Evolutionary conservation across 2,888 invertebrate species (phyloP).

Genomic region (Diaprepes abbreviatus): DNA sequence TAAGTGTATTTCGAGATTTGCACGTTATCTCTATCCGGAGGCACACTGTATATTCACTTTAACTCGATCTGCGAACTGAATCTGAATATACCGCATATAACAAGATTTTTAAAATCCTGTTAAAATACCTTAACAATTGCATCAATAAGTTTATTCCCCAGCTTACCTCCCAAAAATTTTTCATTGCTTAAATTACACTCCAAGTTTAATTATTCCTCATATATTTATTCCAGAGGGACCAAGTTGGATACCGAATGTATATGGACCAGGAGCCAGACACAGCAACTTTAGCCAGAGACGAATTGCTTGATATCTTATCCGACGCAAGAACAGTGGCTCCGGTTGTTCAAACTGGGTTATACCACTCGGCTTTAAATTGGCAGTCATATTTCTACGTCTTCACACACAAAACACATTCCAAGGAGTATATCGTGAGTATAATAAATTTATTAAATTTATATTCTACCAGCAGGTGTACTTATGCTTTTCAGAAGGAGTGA

Average conservation of each 20-base stretch:
- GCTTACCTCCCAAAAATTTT: too few species aligned
- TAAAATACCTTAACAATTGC: too few species aligned
- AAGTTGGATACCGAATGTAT: constrained; percentile 40
- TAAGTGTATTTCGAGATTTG: too few species aligned
- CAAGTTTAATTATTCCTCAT: constrained; percentile 21
- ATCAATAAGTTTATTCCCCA: too few species aligned
- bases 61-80: too few species aligned
- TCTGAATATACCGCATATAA: too few species aligned
- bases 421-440: constrained; percentile 82
- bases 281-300: constrained; percentile 72
- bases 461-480: neutral
- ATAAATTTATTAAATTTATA: neutral
- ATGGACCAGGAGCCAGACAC: constrained; percentile 57
- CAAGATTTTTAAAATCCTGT: too few species aligned
- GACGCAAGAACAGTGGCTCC: constrained; percentile 91
- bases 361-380: constrained; percentile 81
- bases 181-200: neutral
- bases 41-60: too few species aligned
- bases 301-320: constrained; percentile 88
- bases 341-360: constrained; percentile 80
- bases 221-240: constrained; percentile 53
- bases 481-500: too few species aligned
- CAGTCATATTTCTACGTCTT: constrained; percentile 92
- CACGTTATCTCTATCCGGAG: too few species aligned
- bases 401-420: constrained; percentile 85